A percentile compares a stretch with the other conserved stretches of the same genome.
phyloP scores from a whole-genome alignment of 1,140 invertebrate genomes.

The Batillaria attramentaria region DNA sequence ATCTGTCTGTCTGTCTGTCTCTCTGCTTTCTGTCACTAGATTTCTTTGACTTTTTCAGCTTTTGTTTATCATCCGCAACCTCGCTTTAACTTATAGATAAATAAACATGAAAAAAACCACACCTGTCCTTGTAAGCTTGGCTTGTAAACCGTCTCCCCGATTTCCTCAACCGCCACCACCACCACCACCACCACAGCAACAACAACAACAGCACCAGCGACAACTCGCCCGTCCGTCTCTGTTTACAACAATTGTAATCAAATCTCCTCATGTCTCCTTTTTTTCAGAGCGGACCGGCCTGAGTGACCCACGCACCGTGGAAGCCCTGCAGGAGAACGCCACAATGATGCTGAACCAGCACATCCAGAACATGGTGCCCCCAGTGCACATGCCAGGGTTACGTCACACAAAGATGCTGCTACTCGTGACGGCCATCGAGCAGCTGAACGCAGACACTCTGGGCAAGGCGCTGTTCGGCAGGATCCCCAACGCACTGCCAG shows the following conservation, averaged over 20 bases:
- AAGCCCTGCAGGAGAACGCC: neutral
- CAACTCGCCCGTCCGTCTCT: too few species aligned
- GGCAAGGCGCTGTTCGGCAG: neutral
- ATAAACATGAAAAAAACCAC: neutral
- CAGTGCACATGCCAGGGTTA: neutral
- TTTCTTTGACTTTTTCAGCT: neutral
- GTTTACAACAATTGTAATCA: too few species aligned
- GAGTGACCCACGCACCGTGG: neutral
- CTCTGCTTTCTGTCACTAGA: neutral
- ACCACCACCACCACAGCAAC: too few species aligned
- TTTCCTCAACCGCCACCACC: too few species aligned
- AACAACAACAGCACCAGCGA: too few species aligned
- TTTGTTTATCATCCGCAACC: too few species aligned
- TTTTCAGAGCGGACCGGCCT: neutral
- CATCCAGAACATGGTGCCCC: neutral
- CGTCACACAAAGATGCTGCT: slow-evolving; percentile 1
- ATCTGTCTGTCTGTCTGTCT: too few species aligned
- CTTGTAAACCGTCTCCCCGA: too few species aligned
- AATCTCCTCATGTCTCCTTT: neutral
- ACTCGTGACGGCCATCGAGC: neutral
- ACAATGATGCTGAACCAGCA: slow-evolving; percentile 1
- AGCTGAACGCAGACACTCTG: neutral
- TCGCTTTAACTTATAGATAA: too few species aligned
- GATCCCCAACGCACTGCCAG: neutral
- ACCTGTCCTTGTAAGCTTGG: neutral